Evolutionary conservation across 1,140 invertebrate species (phyloP).

Genomic region (Hydropsyche tenuis): DNA sequence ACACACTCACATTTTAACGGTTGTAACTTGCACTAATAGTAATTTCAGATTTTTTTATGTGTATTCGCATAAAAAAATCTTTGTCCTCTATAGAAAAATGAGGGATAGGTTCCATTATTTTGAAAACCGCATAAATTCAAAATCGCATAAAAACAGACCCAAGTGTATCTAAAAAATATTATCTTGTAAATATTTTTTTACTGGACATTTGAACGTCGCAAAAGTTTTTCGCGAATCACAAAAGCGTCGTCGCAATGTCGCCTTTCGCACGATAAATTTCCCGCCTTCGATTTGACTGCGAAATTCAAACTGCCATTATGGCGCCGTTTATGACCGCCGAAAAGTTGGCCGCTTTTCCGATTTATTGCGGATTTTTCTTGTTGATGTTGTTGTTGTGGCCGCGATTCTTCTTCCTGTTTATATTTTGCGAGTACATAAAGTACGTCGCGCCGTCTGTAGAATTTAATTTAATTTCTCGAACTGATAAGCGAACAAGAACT

Average conservation of each 20-base stretch:
- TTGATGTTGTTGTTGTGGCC: background rate
- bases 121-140: too few species aligned
- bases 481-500: constrained; percentile 43
- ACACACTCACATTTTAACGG: too few species aligned
- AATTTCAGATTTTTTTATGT: too few species aligned
- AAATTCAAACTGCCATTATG: background rate
- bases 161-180: too few species aligned
- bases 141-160: too few species aligned
- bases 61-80: too few species aligned
- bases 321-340: background rate
- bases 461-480: constrained; percentile 45
- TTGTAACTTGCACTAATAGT: too few species aligned
- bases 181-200: too few species aligned
- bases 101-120: too few species aligned
- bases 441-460: background rate
- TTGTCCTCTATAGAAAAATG: too few species aligned
- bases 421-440: background rate
- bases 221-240: too few species aligned
- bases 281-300: background rate
- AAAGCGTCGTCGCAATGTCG: background rate
- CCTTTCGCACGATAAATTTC: constrained; percentile 15
- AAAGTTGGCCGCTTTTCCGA: constrained; percentile 12
- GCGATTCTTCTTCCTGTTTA: background rate
- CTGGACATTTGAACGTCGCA: too few species aligned
- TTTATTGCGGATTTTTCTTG: background rate